These are phyloP conservation scores for Charadrius vociferus DNA, from an alignment of 2,113 vertebrate species.

Conservation along the genomic window DNA sequence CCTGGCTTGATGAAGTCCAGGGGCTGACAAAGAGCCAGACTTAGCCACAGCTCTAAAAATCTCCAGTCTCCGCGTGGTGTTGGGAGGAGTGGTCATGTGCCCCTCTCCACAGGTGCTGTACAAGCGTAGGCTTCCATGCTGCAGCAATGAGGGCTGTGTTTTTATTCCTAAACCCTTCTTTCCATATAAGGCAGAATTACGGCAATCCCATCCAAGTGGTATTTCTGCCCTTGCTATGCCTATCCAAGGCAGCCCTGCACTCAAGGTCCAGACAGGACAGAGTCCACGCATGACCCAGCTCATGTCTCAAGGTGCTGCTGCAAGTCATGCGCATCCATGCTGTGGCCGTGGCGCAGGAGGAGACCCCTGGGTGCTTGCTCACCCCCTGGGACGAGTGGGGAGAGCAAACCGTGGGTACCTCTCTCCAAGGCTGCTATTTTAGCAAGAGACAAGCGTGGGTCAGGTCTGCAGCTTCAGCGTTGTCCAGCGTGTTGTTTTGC, in stretches of 20 bases:
- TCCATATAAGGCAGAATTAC: rapidly evolving
- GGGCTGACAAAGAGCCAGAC: not conserved
- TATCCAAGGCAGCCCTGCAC: not conserved
- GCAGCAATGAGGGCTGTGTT: not conserved
- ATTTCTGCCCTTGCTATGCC: not conserved
- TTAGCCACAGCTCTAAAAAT: not conserved
- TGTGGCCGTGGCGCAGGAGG: rapidly evolving
- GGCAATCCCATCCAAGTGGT: not conserved
- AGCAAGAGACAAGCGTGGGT: not conserved
- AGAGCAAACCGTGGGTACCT: rapidly evolving
- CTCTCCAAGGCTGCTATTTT: not conserved
- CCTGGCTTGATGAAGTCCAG: not conserved
- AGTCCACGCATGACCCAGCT: rapidly evolving
- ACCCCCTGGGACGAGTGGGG: rapidly evolving
- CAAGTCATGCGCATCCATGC: rapidly evolving
- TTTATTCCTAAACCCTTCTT: not conserved
- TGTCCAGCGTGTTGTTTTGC: rapidly evolving
- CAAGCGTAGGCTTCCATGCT: not conserved
- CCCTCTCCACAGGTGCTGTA: rapidly evolving
- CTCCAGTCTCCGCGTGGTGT: not conserved
- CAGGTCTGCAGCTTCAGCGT: not conserved
- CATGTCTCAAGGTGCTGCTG: rapidly evolving
- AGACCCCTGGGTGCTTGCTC: not conserved
- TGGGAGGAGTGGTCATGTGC: not conserved
- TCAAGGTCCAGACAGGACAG: not conserved